phyloP scores from a whole-genome alignment of 2,888 invertebrate genomes.

The Ferdinandea cuprea region DNA sequence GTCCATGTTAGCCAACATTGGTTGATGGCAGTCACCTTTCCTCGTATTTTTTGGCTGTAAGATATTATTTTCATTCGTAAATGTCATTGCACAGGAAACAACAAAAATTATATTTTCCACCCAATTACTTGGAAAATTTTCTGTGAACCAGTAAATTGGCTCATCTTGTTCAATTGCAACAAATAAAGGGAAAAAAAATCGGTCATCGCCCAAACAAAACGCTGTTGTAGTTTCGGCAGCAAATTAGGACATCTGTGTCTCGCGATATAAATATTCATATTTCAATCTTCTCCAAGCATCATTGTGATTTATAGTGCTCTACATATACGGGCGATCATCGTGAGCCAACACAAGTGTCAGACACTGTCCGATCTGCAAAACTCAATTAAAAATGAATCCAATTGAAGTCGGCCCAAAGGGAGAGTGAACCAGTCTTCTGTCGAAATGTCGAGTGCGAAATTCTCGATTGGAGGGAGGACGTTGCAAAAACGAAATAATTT shows the following conservation, averaged over 20 bases:
- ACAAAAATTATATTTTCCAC: slow-evolving; percentile 68
- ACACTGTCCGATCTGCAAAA: slow-evolving; percentile 57
- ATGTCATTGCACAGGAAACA: slow-evolving; percentile 64
- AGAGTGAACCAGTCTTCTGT: not conserved
- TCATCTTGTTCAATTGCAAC: slow-evolving; percentile 36
- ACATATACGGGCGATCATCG: slow-evolving; percentile 34
- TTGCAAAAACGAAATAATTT: slow-evolving; percentile 66
- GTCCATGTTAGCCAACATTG: slow-evolving; percentile 49
- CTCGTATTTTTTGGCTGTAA: slow-evolving; percentile 27
- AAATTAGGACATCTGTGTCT: slow-evolving; percentile 65
- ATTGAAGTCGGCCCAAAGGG: slow-evolving; percentile 29
- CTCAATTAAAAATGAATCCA: slow-evolving; percentile 71
- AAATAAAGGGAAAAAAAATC: too few relatives aligned
- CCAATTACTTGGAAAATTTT: slow-evolving; percentile 64
- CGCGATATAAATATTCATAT: slow-evolving; percentile 67
- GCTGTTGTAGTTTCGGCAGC: slow-evolving; percentile 30
- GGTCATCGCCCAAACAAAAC: slow-evolving; percentile 26
- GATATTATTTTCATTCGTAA: slow-evolving; percentile 51
- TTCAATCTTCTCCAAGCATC: slow-evolving; percentile 48
- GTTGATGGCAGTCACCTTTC: slow-evolving; percentile 63
- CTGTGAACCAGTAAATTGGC: slow-evolving; percentile 44
- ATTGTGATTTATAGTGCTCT: slow-evolving; percentile 22
- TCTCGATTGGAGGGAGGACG: slow-evolving; percentile 2
- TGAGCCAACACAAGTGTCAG: slow-evolving; percentile 42
- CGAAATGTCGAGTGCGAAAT: not conserved